Percentiles rank a stretch among this genome's conserved stretches.
Conservation (phyloP, 2,797 vertebrate species). For the Sebastes matsubarae region DNA sequence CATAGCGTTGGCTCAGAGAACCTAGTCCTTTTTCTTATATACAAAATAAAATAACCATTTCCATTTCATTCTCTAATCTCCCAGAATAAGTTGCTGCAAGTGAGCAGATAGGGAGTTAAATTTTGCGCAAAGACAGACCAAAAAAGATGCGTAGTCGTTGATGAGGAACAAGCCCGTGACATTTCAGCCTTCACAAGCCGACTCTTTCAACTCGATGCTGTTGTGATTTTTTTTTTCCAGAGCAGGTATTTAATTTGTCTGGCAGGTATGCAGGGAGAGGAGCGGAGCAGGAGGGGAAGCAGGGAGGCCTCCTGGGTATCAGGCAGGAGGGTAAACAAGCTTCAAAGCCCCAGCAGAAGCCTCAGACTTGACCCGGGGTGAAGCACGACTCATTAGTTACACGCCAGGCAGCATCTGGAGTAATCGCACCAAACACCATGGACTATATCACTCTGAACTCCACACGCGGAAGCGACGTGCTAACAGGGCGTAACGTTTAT, state of each 20-base stretch:
- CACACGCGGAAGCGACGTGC: background rate
- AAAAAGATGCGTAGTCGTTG: background rate
- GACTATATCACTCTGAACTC: slow-evolving; percentile 40
- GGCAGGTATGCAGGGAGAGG: slow-evolving; percentile 44
- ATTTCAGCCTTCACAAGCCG: slow-evolving; percentile 7
- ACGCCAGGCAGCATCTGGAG: slow-evolving; percentile 68
- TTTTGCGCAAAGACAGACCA: background rate
- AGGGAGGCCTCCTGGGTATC: slow-evolving; percentile 58
- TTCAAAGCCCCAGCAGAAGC: slow-evolving; percentile 75
- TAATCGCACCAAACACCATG: slow-evolving; percentile 41
- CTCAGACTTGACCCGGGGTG: slow-evolving; percentile 72
- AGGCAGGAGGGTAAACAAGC: slow-evolving; percentile 73
- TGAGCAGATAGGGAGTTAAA: background rate
- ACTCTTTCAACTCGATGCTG: slow-evolving; percentile 31
- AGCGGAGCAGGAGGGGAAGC: background rate
- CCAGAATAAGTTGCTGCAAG: background rate
- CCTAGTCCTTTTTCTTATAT: background rate
- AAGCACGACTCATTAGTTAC: slow-evolving; percentile 71
- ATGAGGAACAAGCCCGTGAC: slow-evolving; percentile 17
- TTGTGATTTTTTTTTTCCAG: background rate
- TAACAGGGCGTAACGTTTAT: background rate
- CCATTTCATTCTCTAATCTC: slow-evolving; percentile 9
- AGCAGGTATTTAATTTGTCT: slow-evolving; percentile 62
- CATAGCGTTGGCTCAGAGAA: background rate
- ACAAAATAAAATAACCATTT: slow-evolving; percentile 5